A percentile compares a stretch with the other conserved stretches of the same genome.
These are phyloP conservation scores for Simalia tracyae DNA, from an alignment of 2,797 vertebrate genomes.

Conservation along the genomic window DNA sequence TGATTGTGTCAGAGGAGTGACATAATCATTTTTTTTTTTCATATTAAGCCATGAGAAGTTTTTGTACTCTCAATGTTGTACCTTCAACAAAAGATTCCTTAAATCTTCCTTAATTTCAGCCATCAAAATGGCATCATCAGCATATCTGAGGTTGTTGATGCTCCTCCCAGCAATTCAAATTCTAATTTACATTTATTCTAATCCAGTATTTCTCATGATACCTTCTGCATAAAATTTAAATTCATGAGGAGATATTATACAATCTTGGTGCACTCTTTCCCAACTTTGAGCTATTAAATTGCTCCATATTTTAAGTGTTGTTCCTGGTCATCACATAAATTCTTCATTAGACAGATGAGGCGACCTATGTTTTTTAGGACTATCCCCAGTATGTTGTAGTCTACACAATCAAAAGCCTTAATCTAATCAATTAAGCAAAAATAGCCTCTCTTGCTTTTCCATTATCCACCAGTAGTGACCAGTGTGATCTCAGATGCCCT, in stretches of 20 bases:
- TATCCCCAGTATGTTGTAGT: background rate
- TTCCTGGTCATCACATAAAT: background rate
- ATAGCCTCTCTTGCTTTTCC: background rate
- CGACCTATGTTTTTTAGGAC: background rate
- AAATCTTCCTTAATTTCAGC: background rate
- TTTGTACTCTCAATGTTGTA: background rate
- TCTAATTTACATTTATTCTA: background rate
- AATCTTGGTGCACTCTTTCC: background rate
- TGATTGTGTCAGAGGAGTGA: background rate
- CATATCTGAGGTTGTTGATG: background rate
- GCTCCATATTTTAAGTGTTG: conserved; percentile 5
- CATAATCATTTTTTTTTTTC: background rate
- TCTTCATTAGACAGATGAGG: background rate
- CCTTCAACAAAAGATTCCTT: background rate
- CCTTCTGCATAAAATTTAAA: background rate
- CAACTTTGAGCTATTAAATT: conserved; percentile 15
- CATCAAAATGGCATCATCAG: background rate
- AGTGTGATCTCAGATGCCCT: background rate
- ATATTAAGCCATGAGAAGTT: background rate
- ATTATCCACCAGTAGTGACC: background rate
- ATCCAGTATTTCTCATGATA: background rate
- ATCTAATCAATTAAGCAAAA: background rate
- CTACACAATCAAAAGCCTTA: background rate
- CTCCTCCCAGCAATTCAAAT: background rate
- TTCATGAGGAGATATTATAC: background rate